Base-by-base conservation (phyloP, 2,888 invertebrate genomes). In the Spialia ferax region DNA sequence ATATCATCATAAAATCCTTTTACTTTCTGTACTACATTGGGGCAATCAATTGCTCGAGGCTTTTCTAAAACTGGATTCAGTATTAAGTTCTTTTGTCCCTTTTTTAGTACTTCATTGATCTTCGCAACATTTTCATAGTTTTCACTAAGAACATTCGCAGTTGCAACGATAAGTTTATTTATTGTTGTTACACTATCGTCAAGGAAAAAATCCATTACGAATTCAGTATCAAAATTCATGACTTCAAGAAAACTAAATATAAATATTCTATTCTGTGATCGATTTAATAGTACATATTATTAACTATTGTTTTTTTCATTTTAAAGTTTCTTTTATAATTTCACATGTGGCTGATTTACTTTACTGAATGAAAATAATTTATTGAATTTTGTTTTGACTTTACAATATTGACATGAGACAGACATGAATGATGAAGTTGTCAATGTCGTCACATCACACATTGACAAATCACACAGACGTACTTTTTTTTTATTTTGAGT, bases 151-250 rank as follows among this genome's bases (percentile, higher is more conserved):
- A 90, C 80, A 77, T 90, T 84, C 5, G 91, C 85, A 23, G 85
- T 79, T n/a, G 91, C 87, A 20, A 91, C 83, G 1, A 86, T 80
- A 52, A 89, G 67, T 75, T 86, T 86, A 72, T 91, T 92, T 18
- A 88, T 76, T 35, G 85, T 83, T 45, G 85, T 79, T 60, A 84
- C 80, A 77, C 83, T 83, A 63, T 89, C 91, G 45, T 93, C 93
- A 68, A 93, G 74, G 75, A 93, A 93, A 71, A 92, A 74, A 22
- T 86, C 83, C 77, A 86, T 86, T 5, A 91, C 63, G 78, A 93
- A 90, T 72, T 93, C 85, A 73, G 83, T 88, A 69, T 87, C 81
- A 71, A 86, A 85, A 74, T 87, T 77, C 84, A 88, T 88, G 32
- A 26, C n/a, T 15, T 15, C 11, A 11, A 7, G 15, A 15, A 42